Evolutionary conservation across 35 echinoderm and acorn worm species (phyloP), one percentile per base, ranked within the genome.

Genomic region (Amphiura filiformis): DNA sequence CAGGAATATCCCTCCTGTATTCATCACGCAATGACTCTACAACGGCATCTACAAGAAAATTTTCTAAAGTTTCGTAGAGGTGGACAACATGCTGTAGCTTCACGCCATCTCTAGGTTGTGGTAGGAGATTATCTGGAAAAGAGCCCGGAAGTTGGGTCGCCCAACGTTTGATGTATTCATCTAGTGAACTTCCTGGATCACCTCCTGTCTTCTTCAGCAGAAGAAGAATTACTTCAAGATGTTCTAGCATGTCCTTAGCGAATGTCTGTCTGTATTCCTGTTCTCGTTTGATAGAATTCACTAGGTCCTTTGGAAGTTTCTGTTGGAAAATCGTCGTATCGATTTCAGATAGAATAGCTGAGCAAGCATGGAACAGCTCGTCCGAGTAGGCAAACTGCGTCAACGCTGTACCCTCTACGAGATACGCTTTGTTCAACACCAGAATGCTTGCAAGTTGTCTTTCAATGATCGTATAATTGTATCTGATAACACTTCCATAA

Each of bases 121-220:
- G 85, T 22, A 41, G 49, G 20, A 76, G 14, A 78, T n/a, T 78
- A 76, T 37, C 38, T 38, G 75, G 32, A 75, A 87, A 38, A 22
- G 75, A 23, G 0, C 32, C 75, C 14, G 78, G 78, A 34, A 80
- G 78, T 32, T 37, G 78, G 12, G 78, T 32, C 35, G 17, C 7
- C 85, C 85, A 87, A n/a, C 75, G 65, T 31, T 39, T 87, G 32
- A 87, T 78, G 28, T 40, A 87, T 11, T 87, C 85, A 36, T 87
- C 26, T 17, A 87, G 75, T 13, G 85, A 76, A 41, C 14, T 39
- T 23, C 75, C 85, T 41, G 85, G 85, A n/a, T 87, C 85, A 35
- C 85, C 65, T 31, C 85, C 75, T 23, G 85, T 87, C 41, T 75
- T 87, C 85, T 78, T 87, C 32, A 87, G 31, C 32, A 87, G 70